Evolutionary conservation across 2,113 vertebrate species (phyloP), one percentile per base, ranked within the genome.

Genomic region (Opisthocomus hoazin): DNA sequence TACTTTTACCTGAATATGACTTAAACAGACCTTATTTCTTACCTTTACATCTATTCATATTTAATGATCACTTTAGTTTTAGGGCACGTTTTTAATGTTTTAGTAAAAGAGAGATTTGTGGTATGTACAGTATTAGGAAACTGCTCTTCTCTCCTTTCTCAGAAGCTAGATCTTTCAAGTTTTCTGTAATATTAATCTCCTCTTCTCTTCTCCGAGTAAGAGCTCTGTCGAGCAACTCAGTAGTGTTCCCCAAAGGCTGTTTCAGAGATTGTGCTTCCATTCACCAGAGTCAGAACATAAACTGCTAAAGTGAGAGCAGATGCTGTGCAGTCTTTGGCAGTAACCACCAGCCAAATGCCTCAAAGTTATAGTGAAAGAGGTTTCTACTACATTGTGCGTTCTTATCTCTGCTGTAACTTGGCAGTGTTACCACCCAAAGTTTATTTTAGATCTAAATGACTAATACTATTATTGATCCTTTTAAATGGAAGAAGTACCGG

Each of bases 291-390:
- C 8, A 5, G 94, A 96, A 97, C 93, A 96, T 91, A 96, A 97
- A 97, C 96, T 97, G 95, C 97, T 97, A 79, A 97, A 97, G 91
- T 95, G 94, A 96, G 96, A 97, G 96, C 96, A 97, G 97, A 97
- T 97, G 97, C 96, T 96, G 7, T 34, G 79, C 83, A 66, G 87
- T 95, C 87, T 90, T 94, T 92, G 92, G 95, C 96, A 96, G 89
- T 45, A 84, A 91, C 93, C 87, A 96, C 83, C 89, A 95, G 96
- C 87, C 94, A 97, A 96, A 97, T 97, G 94, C 96, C 95, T 96
- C 76, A 93, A 84, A 96, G 96, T 96, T 92, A 95, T 17, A 83
- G 91, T 56, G 90, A 82, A 88, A 95, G 79, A 93, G 76, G n/a
- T 96, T 97, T 96, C 84, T 96, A 95, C 76, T 93, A 88, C 76